Evolutionary conservation across 2,888 invertebrate species (phyloP).

Genomic region (Epistrophella euchroma): DNA sequence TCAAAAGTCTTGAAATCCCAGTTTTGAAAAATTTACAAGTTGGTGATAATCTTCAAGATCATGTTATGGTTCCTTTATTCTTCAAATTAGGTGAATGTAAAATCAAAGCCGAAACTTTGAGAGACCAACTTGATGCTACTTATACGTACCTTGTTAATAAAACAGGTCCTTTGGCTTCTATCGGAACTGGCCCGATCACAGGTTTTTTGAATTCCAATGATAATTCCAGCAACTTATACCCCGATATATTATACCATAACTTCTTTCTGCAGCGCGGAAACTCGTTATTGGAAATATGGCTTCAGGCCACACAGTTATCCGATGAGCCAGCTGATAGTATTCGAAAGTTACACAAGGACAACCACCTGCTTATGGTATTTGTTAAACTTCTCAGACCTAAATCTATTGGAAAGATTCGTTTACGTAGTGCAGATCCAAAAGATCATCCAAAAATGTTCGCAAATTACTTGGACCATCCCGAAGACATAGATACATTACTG

Average conservation of each 20-base stretch:
- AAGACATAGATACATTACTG: slow-evolving; percentile 83
- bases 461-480: slow-evolving; percentile 85
- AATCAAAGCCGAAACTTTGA: slow-evolving; percentile 21
- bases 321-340: slow-evolving; percentile 76
- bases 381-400: slow-evolving; percentile 81
- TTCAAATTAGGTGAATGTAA: slow-evolving; percentile 81
- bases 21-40: slow-evolving; percentile 83
- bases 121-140: slow-evolving; percentile 52
- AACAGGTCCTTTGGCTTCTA: slow-evolving; percentile 78
- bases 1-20: slow-evolving; percentile 75
- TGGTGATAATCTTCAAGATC: slow-evolving; percentile 92
- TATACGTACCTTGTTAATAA: slow-evolving; percentile 82
- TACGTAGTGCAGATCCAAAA: slow-evolving; percentile 84
- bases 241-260: slow-evolving; percentile 75
- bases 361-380: slow-evolving; percentile 78
- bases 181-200: slow-evolving; percentile 82
- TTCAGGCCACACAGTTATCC: slow-evolving; percentile 76
- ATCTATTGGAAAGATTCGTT: slow-evolving; percentile 84
- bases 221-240: slow-evolving; percentile 62
- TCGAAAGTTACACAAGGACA: slow-evolving; percentile 54
- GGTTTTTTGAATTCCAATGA: slow-evolving; percentile 85
- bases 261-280: slow-evolving; percentile 76
- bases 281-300: slow-evolving; percentile 61
- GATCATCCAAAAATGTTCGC: slow-evolving; percentile 86
- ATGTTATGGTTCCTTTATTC: slow-evolving; percentile 86